Conservation (phyloP, 2,888 invertebrate species). For the Lasioglossum morio region DNA sequence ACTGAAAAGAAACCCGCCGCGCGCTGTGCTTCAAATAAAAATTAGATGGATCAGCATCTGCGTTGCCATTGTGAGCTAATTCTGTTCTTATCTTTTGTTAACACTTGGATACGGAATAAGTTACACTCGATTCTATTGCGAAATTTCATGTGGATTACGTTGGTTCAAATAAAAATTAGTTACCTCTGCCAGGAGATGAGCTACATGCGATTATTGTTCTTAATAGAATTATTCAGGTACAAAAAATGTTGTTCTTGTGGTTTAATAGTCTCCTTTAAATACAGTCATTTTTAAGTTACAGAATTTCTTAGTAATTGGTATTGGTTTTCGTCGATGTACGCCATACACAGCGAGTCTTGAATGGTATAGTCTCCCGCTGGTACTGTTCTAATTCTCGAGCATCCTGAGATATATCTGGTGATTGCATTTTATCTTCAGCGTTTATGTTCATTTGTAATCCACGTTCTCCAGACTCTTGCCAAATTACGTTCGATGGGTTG, state of each 20-base stretch:
- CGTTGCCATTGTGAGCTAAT: too few relatives aligned
- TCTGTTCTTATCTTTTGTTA: too few relatives aligned
- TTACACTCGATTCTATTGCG: too few relatives aligned
- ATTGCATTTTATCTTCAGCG: not conserved
- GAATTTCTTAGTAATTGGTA: too few relatives aligned
- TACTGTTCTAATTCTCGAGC: not conserved
- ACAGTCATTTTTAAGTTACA: too few relatives aligned
- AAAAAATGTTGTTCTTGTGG: not conserved
- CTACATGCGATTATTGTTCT: too few relatives aligned
- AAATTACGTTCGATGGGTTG: not conserved
- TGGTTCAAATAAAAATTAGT: too few relatives aligned
- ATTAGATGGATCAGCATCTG: too few relatives aligned
- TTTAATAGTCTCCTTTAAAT: not conserved
- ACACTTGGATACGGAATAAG: too few relatives aligned
- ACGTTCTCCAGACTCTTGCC: not conserved
- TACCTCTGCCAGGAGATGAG: too few relatives aligned
- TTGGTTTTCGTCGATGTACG: not conserved
- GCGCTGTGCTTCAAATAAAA: too few relatives aligned
- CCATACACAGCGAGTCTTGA: not conserved
- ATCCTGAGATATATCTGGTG: not conserved
- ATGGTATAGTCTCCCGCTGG: not conserved
- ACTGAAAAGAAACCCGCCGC: not conserved
- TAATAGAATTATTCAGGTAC: not conserved
- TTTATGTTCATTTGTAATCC: slow-evolving; percentile 11
- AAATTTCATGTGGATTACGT: too few relatives aligned